Conservation (phyloP, 1,140 invertebrate species). For the Drosophila nannoptera region DNA sequence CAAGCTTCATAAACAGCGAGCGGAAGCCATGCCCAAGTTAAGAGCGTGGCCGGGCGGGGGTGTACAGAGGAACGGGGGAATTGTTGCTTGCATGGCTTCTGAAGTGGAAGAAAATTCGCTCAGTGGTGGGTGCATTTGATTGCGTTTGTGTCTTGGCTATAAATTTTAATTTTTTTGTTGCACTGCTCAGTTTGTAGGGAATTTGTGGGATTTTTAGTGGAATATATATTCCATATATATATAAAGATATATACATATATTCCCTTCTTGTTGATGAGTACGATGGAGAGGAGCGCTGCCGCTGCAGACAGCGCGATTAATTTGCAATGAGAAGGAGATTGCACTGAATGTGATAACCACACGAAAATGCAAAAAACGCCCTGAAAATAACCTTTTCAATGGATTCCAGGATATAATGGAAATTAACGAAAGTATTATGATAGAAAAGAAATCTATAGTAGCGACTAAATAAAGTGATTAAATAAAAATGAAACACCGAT, state of each 20-base stretch:
- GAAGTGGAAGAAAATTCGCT: slow-evolving; percentile 26
- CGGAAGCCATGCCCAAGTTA: slow-evolving; percentile 35
- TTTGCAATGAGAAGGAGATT: slow-evolving; percentile 72
- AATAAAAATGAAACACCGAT: no score
- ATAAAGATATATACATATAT: neutral
- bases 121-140: slow-evolving; percentile 53
- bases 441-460: no score
- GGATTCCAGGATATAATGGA: no score
- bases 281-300: neutral
- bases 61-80: neutral
- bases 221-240: neutral
- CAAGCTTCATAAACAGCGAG: slow-evolving; percentile 65
- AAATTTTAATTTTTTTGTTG: slow-evolving; percentile 70
- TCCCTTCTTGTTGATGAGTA: neutral
- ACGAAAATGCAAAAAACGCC: slow-evolving; percentile 16
- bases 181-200: slow-evolving; percentile 8
- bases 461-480: no score
- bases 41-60: neutral
- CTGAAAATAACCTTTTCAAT: no score
- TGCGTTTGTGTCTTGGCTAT: slow-evolving; percentile 71
- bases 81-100: slow-evolving; percentile 12
- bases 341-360: slow-evolving; percentile 42
- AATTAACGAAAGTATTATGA: no score
- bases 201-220: slow-evolving; percentile 14
- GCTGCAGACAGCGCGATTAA: slow-evolving; percentile 50